Base-by-base conservation (phyloP, 2,888 invertebrate species). In the Tyria jacobaeae region DNA sequence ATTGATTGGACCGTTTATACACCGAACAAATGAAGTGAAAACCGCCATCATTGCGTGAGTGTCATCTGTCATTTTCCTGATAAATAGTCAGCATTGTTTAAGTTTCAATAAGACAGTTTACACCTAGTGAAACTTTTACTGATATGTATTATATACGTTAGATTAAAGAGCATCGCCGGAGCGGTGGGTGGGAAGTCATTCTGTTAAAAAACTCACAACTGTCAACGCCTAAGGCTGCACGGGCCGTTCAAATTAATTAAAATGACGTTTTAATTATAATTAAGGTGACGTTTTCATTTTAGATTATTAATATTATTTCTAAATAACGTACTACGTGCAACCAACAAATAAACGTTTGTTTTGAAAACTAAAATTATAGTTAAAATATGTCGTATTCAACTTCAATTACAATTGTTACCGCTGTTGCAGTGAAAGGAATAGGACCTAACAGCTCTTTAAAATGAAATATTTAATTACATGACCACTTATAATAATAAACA, bases 261-360 rank as follows among this genome's bases (percentile, higher is more conserved):
- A 84, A 85, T 76, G 82, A 85, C 81, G 77, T 69, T 85, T 85
- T 86, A 86, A 88, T 89, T 85, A 89, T 84, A 86, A 89, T 88
- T 82, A 87, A 84, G 82, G 76, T 82, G 82, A 82, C 83, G 81
- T 82, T 84, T 82, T 83, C 80, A 86, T 88, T 88, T 87, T 80
- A 82, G 72, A 72, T 68, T n/a, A n/a, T n/a, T n/a, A 75, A 77
- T 69, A 81, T 82, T 79, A 82, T 78, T 82, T 74, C 60, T 73
- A 65, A 78, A 81, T 78, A 74, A 80, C 68, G 47, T 10, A 44
- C 44, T 21, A 44, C 39, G 53, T 70, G 51, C 51, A 50, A 34
- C 54, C 62, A 72, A 70, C 31, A 44, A 58, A 60, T 54, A 59
- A 39, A 55, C 17, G 50, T 55, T 55, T 66, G 57, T 66, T 60